A percentile compares a stretch with the other conserved stretches of the same genome.
Conservation (phyloP, 2,113 vertebrate species). For the Gasterosteus nipponicus region DNA sequence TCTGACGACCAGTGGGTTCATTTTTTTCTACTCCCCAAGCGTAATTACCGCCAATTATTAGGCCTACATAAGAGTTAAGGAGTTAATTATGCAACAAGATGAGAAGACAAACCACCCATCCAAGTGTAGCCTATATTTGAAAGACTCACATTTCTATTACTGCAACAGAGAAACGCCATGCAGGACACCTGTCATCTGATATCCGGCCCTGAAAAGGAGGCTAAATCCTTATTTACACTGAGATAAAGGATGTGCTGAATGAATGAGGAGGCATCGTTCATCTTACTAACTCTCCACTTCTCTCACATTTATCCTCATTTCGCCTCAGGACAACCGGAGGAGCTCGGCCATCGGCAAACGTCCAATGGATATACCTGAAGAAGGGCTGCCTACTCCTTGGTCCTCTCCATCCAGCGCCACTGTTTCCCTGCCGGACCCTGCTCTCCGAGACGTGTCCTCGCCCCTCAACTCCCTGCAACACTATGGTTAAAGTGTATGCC, state of each 20-base stretch:
- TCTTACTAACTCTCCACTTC: slow-evolving; percentile 17
- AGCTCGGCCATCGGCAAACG: slow-evolving; percentile 15
- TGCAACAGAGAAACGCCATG: background rate
- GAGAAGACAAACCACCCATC: background rate
- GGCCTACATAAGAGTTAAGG: slow-evolving; percentile 12
- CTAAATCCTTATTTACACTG: background rate
- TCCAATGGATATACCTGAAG: slow-evolving; percentile 72
- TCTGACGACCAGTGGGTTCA: background rate
- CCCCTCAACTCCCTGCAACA: slow-evolving; percentile 52
- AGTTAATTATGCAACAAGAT: slow-evolving; percentile 17
- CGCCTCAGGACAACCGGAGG: slow-evolving; percentile 62
- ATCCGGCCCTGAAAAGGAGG: background rate
- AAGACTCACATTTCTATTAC: slow-evolving; percentile 19
- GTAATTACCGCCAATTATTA: slow-evolving; percentile 4
- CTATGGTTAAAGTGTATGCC: slow-evolving; percentile 67
- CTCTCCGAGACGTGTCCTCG: slow-evolving; percentile 60
- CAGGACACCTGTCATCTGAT: background rate
- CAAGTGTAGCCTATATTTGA: slow-evolving; percentile 3
- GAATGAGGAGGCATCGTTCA: background rate
- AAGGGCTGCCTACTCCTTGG: slow-evolving; percentile 30
- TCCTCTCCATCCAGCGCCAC: slow-evolving; percentile 23
- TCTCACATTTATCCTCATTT: slow-evolving; percentile 27
- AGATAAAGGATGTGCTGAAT: background rate
- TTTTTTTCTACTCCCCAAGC: background rate
- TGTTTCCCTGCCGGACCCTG: slow-evolving; percentile 26